Base-by-base conservation (phyloP, 1,140 invertebrate species). In the Heliothis subflexa region DNA sequence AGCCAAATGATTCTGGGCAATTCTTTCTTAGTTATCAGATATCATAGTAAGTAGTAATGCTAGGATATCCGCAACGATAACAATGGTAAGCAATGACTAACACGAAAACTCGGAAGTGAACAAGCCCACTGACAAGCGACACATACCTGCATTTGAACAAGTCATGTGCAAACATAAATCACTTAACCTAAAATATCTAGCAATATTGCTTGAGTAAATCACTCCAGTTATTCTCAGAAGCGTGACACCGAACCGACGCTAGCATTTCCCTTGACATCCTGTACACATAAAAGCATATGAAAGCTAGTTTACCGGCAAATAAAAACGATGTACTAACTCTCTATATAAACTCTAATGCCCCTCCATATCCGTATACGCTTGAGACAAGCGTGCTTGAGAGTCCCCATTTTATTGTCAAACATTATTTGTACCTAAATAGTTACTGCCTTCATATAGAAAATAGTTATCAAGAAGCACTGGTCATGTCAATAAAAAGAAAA, bases 261-360 rank as follows among this genome's bases (percentile, higher is more conserved):
- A 71, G 52, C 66, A 70, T 55, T 49, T 54, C 49, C 68, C 25
- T 71, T n/a, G 50, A 71, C 68, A 71, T 55, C 68, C 68, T 71
- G 68, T 40, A 13, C 25, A 54, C 47, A 28, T 70, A 28, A 70
- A 68, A 70, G 66, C 47, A 13, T 52, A 54, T 54, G 49, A 54
- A 70, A 70, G 68, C 68, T 9, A 71, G 68, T 55, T 52, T 55
- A 40, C 68, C 68, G 68, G 50, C 25, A 71, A 71, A 71, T 71
- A 71, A 70, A 70, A 71, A 71, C 49, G 9, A 71, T 71, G 25
- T 71, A 40, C 33, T 40, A 40, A 55, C 50, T 28, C 68, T 55
- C 25, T 4, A 25, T 71, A 55, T 18, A 14, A 40, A 50, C 7
- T 25, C 66, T 54, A 54, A 54, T 54, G 49, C 13, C 3, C 50